Conservation (phyloP, 92 coral and sea anemone genomes). For the Epizoanthus illoricatus region DNA sequence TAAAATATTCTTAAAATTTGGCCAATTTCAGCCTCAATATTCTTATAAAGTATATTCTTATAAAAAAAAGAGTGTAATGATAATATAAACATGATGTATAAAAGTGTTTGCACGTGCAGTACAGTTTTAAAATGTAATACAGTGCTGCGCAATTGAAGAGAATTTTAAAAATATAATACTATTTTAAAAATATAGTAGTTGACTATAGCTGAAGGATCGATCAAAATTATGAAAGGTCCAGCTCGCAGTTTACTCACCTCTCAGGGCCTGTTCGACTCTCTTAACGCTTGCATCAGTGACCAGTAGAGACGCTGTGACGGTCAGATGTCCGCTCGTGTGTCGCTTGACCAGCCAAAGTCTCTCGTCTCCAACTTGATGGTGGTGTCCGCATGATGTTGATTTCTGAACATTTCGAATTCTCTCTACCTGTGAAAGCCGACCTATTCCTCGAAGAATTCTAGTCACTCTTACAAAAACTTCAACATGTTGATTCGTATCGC, state of each 20-base stretch:
- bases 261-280: constrained; percentile 8
- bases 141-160: too few species aligned
- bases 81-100: too few species aligned
- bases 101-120: too few species aligned
- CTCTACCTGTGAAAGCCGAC: constrained; percentile 31
- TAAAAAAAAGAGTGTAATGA: too few species aligned
- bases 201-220: too few species aligned
- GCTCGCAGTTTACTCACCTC: constrained; percentile 3
- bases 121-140: too few species aligned
- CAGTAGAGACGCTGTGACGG: constrained; percentile 62
- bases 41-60: too few species aligned
- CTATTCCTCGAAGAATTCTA: constrained; percentile 53
- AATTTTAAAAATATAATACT: background rate
- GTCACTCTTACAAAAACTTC: constrained; percentile 58
- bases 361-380: constrained; percentile 71
- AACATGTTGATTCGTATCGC: constrained; percentile 43
- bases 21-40: too few species aligned
- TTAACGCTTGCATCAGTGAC: constrained; percentile 21
- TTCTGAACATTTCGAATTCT: constrained; percentile 56
- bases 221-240: too few species aligned
- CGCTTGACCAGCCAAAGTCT: constrained; percentile 83
- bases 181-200: background rate
- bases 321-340: constrained; percentile 70
- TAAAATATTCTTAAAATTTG: too few species aligned
- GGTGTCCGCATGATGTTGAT: constrained; percentile 78